Evolutionary conservation across 2,113 vertebrate genomes (phyloP).

Genomic region (Aviceda subcristata): DNA sequence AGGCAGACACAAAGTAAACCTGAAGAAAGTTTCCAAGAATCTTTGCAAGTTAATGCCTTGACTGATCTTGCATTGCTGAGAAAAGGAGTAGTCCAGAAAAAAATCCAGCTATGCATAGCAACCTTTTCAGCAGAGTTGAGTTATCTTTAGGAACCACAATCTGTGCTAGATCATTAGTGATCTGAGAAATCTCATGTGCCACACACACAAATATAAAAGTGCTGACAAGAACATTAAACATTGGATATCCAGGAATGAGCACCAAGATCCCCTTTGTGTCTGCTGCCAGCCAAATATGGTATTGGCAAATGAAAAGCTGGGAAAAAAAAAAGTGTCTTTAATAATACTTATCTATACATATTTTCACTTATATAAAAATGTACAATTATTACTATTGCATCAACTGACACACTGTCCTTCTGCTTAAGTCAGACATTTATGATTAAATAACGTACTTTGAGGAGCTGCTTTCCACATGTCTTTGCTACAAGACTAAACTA

Average conservation of each 20-base stretch:
- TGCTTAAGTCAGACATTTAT: not conserved
- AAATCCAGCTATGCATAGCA: slow-evolving; percentile 77
- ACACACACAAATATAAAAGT: slow-evolving; percentile 98
- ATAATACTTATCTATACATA: not conserved
- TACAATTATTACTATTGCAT: not conserved
- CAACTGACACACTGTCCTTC: not conserved
- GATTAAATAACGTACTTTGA: not conserved
- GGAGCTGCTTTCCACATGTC: not conserved
- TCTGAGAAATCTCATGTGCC: slow-evolving; percentile 95
- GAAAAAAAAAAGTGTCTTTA: not conserved
- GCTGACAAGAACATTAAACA: slow-evolving; percentile 92
- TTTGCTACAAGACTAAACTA: not conserved
- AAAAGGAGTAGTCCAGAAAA: slow-evolving; percentile 80
- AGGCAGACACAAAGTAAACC: slow-evolving; percentile 32
- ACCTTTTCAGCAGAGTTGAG: slow-evolving; percentile 83
- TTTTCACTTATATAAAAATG: not conserved
- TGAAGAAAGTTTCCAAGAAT: slow-evolving; percentile 8
- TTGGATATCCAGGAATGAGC: slow-evolving; percentile 91
- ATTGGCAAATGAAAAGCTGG: slow-evolving; percentile 97
- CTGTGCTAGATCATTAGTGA: slow-evolving; percentile 95
- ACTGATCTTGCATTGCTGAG: slow-evolving; percentile 73
- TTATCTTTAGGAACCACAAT: slow-evolving; percentile 93
- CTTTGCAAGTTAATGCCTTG: slow-evolving; percentile 41
- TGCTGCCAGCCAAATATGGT: slow-evolving; percentile 97
- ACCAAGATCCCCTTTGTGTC: slow-evolving; percentile 96